phyloP scores from a whole-genome alignment of 2,797 vertebrate species.

The Limosa lapponica region DNA sequence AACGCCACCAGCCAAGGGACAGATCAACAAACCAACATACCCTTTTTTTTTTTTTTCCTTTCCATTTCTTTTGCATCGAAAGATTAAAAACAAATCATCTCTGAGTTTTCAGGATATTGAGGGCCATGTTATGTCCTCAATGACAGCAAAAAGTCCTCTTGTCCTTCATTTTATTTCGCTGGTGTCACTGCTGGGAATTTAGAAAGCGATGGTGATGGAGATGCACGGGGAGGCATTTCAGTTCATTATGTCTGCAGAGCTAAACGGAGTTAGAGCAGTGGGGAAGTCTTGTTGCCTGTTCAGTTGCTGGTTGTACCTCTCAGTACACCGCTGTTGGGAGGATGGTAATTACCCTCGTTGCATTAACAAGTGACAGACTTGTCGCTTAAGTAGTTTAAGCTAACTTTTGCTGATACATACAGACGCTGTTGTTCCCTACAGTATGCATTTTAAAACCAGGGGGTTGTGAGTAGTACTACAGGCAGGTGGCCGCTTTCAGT shows the following conservation, averaged over 20 bases:
- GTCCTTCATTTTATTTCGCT: neutral
- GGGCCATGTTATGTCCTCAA: rapidly evolving
- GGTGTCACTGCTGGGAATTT: neutral
- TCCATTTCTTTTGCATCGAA: neutral
- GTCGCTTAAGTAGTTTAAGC: neutral
- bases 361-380: neutral
- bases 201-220: neutral
- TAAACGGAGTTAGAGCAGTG: neutral
- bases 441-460: neutral
- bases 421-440: neutral
- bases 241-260: neutral
- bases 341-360: neutral
- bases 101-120: neutral
- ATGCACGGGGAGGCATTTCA: neutral
- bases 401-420: neutral
- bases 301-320: neutral
- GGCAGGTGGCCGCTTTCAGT: neutral
- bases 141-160: neutral
- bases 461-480: neutral
- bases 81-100: neutral
- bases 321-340: neutral
- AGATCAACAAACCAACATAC: neutral
- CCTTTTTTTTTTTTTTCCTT: neutral
- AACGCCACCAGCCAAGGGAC: neutral
- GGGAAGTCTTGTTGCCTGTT: rapidly evolving